Base-by-base conservation (phyloP, 2,888 invertebrate genomes). In the Cantharis rustica region DNA sequence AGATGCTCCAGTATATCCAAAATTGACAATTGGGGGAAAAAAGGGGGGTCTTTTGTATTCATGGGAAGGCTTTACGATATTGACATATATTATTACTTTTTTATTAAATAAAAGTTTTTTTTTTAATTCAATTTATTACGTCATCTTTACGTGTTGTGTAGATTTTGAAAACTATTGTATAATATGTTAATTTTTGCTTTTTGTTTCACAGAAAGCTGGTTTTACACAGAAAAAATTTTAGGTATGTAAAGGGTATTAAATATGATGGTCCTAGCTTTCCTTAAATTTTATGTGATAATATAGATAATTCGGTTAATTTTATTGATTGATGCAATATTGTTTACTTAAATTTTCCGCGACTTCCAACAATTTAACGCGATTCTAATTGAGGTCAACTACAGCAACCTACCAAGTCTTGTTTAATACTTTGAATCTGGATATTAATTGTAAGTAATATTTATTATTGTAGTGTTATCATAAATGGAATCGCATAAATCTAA, bases 401-500 rank as follows among this genome's bases (percentile, higher is more conserved):
- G n/a, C 23, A n/a, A 66, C 20, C 64, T 20, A 66, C 64, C 64
- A 17, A 66, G 23, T 47, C 64, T 66, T 66, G 23, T 23, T 23
- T 23, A 66, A 66, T 23, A 66, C 20, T 66, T 20, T 66, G 64
- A 47, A 47, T 23, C 23, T 71, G 71, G 70, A 75, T 75, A 75
- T 75, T 75, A 75, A 75, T 75, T 75, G 75, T 75, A 68, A 70
- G n/a, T 69, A 73, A 20, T 26, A 75, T 75, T 75, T 75, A 75
- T 75, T 71, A 71, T 61, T 61, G 31, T 61, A 27, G 61, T 62
- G 11, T 66, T 75, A 79, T 79, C 79, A 71, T 72, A 76, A 77
- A 75, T 77, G 76, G 73, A 77, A 77, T 75, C 71, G 61, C 77
- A 79, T 79, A 79, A 79, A 79, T 79, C 75, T 75, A 72, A 79